Percentiles rank a stretch among this genome's conserved stretches.
phyloP scores from a whole-genome alignment of 2,797 vertebrate genomes.

The Podarcis siculus region DNA sequence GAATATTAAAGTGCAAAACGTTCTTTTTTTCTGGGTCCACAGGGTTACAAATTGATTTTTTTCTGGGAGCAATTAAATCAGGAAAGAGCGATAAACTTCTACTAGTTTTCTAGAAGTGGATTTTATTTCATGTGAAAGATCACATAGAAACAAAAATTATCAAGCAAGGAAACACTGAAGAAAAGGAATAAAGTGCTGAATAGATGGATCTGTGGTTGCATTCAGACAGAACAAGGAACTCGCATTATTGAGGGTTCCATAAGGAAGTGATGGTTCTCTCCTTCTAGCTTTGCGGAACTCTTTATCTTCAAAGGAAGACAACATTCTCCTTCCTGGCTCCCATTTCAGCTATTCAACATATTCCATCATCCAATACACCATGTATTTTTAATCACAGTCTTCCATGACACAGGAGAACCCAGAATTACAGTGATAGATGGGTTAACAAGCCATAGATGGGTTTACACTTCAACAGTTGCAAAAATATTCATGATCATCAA shows the following conservation, averaged over 20 bases:
- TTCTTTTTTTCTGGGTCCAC: too few relatives aligned
- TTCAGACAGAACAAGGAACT: conserved; percentile 65
- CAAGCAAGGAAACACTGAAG: too few relatives aligned
- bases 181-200: too few relatives aligned
- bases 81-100: too few relatives aligned
- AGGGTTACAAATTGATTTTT: too few relatives aligned
- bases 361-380: conserved; percentile 16
- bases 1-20: too few relatives aligned
- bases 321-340: conserved; percentile 48
- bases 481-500: background rate
- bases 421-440: background rate
- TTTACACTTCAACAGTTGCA: background rate
- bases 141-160: too few relatives aligned
- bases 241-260: conserved; percentile 72
- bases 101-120: too few relatives aligned
- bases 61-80: too few relatives aligned
- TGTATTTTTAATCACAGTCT: conserved; percentile 27
- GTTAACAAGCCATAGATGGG: background rate
- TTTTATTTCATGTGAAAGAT: too few relatives aligned
- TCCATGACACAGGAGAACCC: background rate
- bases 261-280: conserved; percentile 66
- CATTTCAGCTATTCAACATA: conserved; percentile 37
- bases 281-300: conserved; percentile 55
- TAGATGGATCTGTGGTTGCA: conserved; percentile 21
- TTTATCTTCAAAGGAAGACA: conserved; percentile 52